These are phyloP conservation scores for Clistopyga incitator DNA, from an alignment of 2,888 invertebrate species.

Conservation along the genomic window DNA sequence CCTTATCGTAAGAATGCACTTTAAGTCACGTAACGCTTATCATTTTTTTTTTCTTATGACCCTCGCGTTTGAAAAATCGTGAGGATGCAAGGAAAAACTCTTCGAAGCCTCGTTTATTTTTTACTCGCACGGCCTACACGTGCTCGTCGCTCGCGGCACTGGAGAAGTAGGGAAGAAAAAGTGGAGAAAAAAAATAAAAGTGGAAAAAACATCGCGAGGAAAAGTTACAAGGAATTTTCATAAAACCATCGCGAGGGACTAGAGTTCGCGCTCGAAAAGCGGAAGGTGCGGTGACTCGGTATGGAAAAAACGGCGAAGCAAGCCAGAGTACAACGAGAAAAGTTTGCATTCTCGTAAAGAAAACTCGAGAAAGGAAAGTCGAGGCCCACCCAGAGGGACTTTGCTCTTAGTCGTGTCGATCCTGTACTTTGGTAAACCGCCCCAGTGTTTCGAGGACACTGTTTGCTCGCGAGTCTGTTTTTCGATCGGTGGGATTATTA, in stretches of 20 bases:
- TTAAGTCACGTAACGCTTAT: background rate
- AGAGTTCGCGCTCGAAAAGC: background rate
- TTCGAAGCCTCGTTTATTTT: background rate
- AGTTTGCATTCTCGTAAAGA: slow-evolving; percentile 42
- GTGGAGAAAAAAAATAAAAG: background rate
- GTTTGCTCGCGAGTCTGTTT: slow-evolving; percentile 36
- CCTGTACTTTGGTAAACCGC: background rate
- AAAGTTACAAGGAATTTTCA: slow-evolving; percentile 66
- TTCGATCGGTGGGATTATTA: slow-evolving; percentile 51
- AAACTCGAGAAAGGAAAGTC: slow-evolving; percentile 36
- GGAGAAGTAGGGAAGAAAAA: background rate
- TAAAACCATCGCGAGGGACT: slow-evolving; percentile 45
- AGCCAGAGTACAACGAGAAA: slow-evolving; percentile 33
- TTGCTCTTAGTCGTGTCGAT: slow-evolving; percentile 5
- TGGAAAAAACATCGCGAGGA: background rate
- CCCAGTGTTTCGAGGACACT: slow-evolving; percentile 13
- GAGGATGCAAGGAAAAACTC: background rate
- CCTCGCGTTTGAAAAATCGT: background rate
- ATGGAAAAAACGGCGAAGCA: slow-evolving; percentile 7
- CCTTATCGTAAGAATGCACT: too few relatives aligned
- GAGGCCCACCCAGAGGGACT: slow-evolving; percentile 16
- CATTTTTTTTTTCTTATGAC: slow-evolving; percentile 33
- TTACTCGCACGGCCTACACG: background rate
- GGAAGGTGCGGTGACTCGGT: slow-evolving; percentile 3
- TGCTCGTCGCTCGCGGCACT: background rate